Evolutionary conservation across 1,140 invertebrate genomes (phyloP), one percentile per base, ranked within the genome.

Genomic region (Mya arenaria): DNA sequence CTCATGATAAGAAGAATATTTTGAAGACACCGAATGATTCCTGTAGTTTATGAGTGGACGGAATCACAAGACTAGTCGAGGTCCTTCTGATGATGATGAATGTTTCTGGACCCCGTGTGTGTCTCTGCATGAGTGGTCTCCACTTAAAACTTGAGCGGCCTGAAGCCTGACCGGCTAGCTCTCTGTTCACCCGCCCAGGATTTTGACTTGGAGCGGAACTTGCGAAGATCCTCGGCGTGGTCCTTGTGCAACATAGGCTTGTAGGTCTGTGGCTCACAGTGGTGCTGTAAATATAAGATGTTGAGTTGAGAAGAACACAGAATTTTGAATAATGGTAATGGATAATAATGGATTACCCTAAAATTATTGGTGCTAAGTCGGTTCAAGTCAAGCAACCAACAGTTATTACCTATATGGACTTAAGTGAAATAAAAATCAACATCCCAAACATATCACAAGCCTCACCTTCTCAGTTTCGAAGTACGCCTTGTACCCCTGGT

Each of bases 401-500:
- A 56, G 5, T 0, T 17, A 0, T 32, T 48, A 15, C 17, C 10
- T 77, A 1, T n/a, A 63, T 63, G 13, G 4, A 30, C 48, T 28
- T 0, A 5, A 25, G 10, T 4, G 8, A n/a, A 30, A 32, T 65
- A 17, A 1, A 32, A 8, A 15, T 17, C 30, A 0, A 28, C 44
- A 19, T 15, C 10, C 1, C 6, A 15, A 15, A 63, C 19, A 63
- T 19, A 28, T 10, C 10, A 19, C 30, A 19, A 23, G 32, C 4
- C 81, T 82, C 85, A 93, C 92, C 86, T 88, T 85, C 85, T 95
- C 95, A 0, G 94, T 92, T 82, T 95, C 94, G 91, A 95, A 99
- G 93, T 99, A 99, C 37, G 95, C 94, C 86, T 97, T 96, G 93
- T 99, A 99, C 4, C 99, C 99, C 0, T 97, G 97, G 88, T 98